These are phyloP conservation scores for Corynorhinus townsendii DNA, from an alignment of 2,113 vertebrate species.

Conservation along the genomic window DNA sequence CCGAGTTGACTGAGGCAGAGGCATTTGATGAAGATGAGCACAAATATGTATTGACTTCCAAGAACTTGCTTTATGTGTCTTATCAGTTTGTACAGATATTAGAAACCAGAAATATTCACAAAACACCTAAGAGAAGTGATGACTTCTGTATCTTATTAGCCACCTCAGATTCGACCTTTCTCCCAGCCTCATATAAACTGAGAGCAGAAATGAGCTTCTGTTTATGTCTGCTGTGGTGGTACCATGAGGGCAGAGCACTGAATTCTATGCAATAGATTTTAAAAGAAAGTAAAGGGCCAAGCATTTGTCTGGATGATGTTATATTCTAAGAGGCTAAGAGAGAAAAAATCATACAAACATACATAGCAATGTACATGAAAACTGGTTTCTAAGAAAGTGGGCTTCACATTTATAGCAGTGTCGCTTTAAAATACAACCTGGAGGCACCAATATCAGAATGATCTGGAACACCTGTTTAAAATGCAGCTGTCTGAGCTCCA, in stretches of 20 bases:
- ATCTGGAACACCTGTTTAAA: background rate
- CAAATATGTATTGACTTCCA: background rate
- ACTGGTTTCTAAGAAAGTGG: background rate
- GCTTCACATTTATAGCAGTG: background rate
- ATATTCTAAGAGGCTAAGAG: background rate
- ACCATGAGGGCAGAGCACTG: background rate
- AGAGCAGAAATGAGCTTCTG: background rate
- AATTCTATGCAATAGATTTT: background rate
- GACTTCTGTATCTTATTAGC: background rate
- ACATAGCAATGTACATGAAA: background rate
- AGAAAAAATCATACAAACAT: background rate
- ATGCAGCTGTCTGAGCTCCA: background rate
- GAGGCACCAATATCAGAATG: background rate
- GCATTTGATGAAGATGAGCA: background rate
- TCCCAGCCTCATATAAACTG: background rate
- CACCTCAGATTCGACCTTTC: background rate
- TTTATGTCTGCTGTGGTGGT: background rate
- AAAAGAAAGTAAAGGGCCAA: background rate
- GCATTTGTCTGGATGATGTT: background rate
- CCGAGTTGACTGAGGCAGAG: background rate
- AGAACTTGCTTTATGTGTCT: background rate
- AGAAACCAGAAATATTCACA: background rate
- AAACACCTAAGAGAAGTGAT: background rate
- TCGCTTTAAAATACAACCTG: background rate
- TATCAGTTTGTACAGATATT: background rate